A percentile compares a stretch with the other conserved stretches of the same genome.
phyloP scores from a whole-genome alignment of 2,113 vertebrate species.

The Nettapus auritus region DNA sequence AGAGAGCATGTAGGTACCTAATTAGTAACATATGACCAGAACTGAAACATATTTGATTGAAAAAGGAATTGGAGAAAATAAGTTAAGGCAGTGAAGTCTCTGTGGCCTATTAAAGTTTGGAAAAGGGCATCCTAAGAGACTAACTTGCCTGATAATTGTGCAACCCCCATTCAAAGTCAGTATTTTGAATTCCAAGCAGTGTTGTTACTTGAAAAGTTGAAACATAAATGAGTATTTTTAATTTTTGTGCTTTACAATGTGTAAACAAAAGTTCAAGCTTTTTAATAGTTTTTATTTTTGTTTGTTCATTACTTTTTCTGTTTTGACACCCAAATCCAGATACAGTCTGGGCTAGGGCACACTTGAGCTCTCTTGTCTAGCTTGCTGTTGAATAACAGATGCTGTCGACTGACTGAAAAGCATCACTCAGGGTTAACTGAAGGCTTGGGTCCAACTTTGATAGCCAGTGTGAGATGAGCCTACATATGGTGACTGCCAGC shows the following conservation, averaged over 20 bases:
- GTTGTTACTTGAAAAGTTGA: not conserved
- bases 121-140: not conserved
- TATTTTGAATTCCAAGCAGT: conserved; percentile 6
- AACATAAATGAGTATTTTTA: not conserved
- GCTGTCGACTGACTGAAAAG: not conserved
- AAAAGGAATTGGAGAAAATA: conserved; percentile 16
- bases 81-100: not conserved
- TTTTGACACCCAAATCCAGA: not conserved
- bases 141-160: not conserved
- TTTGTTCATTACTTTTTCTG: not conserved
- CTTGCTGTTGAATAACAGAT: not conserved
- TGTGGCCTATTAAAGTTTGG: not conserved
- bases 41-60: not conserved
- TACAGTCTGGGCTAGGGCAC: not conserved
- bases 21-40: not conserved
- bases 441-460: not conserved
- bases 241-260: not conserved
- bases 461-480: not conserved
- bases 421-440: not conserved
- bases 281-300: not conserved
- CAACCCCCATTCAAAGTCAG: not conserved
- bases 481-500: not conserved
- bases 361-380: not conserved
- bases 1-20: not conserved
- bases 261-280: not conserved